A percentile compares a stretch with the other conserved stretches of the same genome.
Evolutionary conservation across 2,888 invertebrate species (phyloP).

Genomic region (Thymelicus lineola): DNA sequence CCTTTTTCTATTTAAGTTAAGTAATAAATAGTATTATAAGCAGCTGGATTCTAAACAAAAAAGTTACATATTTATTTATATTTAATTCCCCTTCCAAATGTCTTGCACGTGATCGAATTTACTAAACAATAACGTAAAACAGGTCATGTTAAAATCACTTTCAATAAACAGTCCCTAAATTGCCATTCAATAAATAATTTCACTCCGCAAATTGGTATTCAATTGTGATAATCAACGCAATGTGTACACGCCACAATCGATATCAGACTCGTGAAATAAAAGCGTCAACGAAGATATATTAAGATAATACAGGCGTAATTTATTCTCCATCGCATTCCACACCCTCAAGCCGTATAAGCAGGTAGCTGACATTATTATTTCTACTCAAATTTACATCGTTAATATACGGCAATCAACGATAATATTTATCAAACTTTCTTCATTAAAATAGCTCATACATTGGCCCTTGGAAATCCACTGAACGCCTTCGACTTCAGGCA

Average conservation of each 20-base stretch:
- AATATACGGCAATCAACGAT: neutral
- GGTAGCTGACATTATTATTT: constrained; percentile 48
- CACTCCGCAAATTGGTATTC: constrained; percentile 11
- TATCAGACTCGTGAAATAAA: constrained; percentile 47
- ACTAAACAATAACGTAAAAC: neutral
- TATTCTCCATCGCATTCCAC: constrained; percentile 51
- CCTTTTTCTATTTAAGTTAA: too few relatives aligned
- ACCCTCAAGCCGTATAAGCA: constrained; percentile 54
- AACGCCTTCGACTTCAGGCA: too few relatives aligned
- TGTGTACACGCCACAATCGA: constrained; percentile 27
- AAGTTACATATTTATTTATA: too few relatives aligned
- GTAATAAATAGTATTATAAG: too few relatives aligned
- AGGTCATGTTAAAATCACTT: neutral
- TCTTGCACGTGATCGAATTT: too few relatives aligned
- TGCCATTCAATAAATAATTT: neutral
- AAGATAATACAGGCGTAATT: constrained; percentile 55
- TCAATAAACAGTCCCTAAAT: constrained; percentile 2
- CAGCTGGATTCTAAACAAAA: too few relatives aligned
- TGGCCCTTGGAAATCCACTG: too few relatives aligned
- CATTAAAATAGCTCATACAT: neutral
- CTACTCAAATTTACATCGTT: neutral
- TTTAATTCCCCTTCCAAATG: too few relatives aligned
- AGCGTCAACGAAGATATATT: constrained; percentile 52
- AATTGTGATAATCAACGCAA: constrained; percentile 2
- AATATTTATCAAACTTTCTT: neutral